Conservation (phyloP, 2,113 vertebrate genomes). For the Procapra przewalskii region DNA sequence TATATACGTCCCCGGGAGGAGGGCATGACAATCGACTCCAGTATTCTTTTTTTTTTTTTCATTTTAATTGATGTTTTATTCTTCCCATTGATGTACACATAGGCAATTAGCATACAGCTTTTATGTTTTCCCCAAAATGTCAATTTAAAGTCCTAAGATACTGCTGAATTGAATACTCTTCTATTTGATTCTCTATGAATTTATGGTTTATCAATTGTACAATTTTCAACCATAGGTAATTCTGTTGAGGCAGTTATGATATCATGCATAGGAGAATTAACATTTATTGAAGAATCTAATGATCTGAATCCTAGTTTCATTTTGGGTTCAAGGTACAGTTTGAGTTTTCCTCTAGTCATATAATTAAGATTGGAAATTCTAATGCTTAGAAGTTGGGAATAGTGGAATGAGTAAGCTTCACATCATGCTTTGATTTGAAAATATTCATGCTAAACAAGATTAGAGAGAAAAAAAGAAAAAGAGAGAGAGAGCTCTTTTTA, state of each 20-base stretch:
- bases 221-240: not conserved
- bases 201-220: not conserved
- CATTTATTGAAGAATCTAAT: not conserved
- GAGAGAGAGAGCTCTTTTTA: not conserved
- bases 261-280: not conserved
- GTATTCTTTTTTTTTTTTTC: not conserved
- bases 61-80: constrained; percentile 64
- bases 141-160: constrained; percentile 17
- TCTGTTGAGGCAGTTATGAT: not conserved
- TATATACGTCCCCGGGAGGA: not conserved
- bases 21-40: not conserved
- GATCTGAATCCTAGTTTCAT: not conserved
- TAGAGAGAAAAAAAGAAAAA: not conserved
- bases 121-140: constrained; percentile 22
- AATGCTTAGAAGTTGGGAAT: not conserved
- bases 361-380: not conserved
- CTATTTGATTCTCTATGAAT: not conserved
- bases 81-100: constrained; percentile 33
- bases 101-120: constrained; percentile 29
- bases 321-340: not conserved
- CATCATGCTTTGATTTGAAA: constrained; percentile 13
- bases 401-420: not conserved
- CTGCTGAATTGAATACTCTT: constrained; percentile 15
- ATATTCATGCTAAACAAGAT: not conserved
- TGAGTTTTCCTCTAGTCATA: not conserved